Evolutionary conservation across 2,113 vertebrate genomes (phyloP).

Genomic region (Sphaerodactylus townsendi): DNA sequence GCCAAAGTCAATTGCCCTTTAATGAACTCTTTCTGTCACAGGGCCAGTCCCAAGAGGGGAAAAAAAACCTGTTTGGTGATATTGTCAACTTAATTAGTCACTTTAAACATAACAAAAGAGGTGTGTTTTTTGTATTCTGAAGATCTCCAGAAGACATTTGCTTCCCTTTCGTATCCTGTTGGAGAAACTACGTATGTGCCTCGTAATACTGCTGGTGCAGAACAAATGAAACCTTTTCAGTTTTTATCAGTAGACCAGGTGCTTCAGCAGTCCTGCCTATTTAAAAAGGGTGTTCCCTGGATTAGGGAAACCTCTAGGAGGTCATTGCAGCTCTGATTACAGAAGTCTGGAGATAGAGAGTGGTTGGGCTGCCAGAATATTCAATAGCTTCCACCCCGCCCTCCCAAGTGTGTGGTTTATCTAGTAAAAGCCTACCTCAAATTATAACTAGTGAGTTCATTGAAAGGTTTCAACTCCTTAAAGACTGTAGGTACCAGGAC

Average conservation of each 20-base stretch:
- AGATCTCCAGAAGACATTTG: conserved; percentile 46
- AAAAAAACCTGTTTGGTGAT: conserved; percentile 19
- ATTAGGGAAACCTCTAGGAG: conserved; percentile 25
- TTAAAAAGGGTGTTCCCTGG: conserved; percentile 60
- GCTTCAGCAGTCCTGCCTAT: conserved; percentile 9
- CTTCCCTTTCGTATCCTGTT: conserved; percentile 44
- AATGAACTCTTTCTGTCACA: conserved; percentile 51
- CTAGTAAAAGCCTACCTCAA: not conserved
- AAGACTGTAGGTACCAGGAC: not conserved
- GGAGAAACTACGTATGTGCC: conserved; percentile 42
- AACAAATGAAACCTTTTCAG: conserved; percentile 52
- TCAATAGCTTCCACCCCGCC: not conserved
- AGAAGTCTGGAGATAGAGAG: conserved; percentile 30
- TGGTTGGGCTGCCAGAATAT: not conserved
- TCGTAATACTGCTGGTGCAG: conserved; percentile 25
- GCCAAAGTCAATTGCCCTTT: conserved; percentile 38
- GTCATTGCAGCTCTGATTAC: conserved; percentile 23
- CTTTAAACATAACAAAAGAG: conserved; percentile 48
- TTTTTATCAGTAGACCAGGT: conserved; percentile 60
- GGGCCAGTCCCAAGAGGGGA: conserved; percentile 16
- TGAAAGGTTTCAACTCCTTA: not conserved
- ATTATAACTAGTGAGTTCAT: not conserved
- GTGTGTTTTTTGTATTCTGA: conserved; percentile 55
- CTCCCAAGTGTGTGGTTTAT: conserved; percentile 2
- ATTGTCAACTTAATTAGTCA: conserved; percentile 67